Percentiles rank a stretch among this genome's conserved stretches.
Conservation (phyloP, 1,140 invertebrate genomes). For the Nasonia giraulti region DNA sequence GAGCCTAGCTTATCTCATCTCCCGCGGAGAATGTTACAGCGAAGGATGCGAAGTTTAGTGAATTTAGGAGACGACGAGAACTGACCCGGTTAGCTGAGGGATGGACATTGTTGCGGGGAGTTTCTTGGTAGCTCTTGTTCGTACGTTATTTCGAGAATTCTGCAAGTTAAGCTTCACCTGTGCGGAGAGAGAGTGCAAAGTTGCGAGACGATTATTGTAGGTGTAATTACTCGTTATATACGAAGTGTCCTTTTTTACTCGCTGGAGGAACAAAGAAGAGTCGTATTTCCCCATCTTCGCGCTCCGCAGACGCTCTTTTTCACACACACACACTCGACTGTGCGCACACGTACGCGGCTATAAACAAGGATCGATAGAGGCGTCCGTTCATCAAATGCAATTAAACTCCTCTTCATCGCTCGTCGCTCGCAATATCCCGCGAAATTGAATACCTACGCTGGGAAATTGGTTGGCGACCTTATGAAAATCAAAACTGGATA, state of each 20-base stretch:
- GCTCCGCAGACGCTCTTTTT: not conserved
- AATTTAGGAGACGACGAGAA: not conserved
- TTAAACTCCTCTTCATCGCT: not conserved
- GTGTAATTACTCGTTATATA: too few relatives aligned
- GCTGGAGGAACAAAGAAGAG: not conserved
- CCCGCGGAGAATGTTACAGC: not conserved
- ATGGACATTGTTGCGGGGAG: too few relatives aligned
- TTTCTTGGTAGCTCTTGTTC: too few relatives aligned
- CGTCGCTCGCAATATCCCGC: not conserved
- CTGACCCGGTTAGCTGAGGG: not conserved
- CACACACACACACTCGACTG: not conserved
- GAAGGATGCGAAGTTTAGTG: not conserved
- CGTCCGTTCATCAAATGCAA: not conserved
- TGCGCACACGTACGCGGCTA: too few relatives aligned
- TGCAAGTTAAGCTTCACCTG: too few relatives aligned
- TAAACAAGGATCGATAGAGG: not conserved
- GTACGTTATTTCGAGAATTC: too few relatives aligned
- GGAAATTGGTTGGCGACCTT: slow-evolving; percentile 1
- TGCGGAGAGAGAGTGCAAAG: too few relatives aligned
- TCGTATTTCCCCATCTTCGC: not conserved
- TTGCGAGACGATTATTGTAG: too few relatives aligned
- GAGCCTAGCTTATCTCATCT: not conserved
- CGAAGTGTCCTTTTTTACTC: too few relatives aligned
- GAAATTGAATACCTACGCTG: not conserved
- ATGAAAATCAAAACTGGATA: slow-evolving; percentile 41